These are phyloP conservation scores for Bimastos eiseni DNA, from an alignment of 2,888 invertebrate genomes.

Conservation along the genomic window DNA sequence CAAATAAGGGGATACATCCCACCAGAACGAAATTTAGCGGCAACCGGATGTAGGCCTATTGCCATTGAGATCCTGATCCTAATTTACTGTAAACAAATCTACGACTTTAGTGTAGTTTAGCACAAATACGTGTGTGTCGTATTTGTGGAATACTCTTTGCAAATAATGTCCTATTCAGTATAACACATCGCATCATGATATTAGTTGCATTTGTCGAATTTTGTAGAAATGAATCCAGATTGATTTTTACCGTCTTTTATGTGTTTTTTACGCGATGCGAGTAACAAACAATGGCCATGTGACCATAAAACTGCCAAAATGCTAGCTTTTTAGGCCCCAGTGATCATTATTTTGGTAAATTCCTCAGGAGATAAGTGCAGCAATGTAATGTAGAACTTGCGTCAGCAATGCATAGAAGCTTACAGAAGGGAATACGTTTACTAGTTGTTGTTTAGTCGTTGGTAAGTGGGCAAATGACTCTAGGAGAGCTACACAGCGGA, in stretches of 20 bases:
- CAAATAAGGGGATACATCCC: too few relatives aligned
- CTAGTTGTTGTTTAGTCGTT: background rate
- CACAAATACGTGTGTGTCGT: background rate
- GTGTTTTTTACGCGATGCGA: background rate
- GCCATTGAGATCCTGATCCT: background rate
- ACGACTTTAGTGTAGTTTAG: background rate
- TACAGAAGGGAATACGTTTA: background rate
- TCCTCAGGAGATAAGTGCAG: background rate
- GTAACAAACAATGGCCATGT: background rate
- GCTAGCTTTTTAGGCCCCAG: background rate
- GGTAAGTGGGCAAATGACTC: background rate
- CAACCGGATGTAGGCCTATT: background rate
- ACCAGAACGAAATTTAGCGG: too few relatives aligned
- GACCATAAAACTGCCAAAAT: slow-evolving; percentile 13
- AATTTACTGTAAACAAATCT: background rate
- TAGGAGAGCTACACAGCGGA: background rate
- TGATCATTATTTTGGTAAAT: background rate
- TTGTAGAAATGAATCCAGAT: background rate
- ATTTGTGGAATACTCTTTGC: background rate
- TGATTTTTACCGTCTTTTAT: background rate
- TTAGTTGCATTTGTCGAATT: background rate
- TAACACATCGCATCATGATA: background rate
- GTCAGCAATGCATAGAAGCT: background rate
- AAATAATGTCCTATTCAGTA: background rate
- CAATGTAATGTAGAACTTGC: slow-evolving; percentile 2